Percentiles rank a stretch among this genome's conserved stretches.
These are phyloP conservation scores for Macropis europaea DNA, from an alignment of 2,888 invertebrate genomes.

Conservation along the genomic window DNA sequence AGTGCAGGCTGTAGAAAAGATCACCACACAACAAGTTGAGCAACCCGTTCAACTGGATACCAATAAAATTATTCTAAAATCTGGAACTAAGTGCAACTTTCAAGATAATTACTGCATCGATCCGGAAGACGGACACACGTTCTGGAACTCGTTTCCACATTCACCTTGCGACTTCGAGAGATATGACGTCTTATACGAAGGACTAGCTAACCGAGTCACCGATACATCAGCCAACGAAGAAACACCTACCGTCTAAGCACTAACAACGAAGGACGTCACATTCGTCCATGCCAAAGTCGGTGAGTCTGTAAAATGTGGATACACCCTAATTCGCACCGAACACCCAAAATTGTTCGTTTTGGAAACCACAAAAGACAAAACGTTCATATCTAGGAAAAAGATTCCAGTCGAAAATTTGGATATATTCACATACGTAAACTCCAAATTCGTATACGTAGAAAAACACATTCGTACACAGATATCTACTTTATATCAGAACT, in stretches of 20 bases:
- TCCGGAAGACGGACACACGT: too few relatives aligned
- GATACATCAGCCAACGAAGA: not conserved
- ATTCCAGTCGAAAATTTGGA: too few relatives aligned
- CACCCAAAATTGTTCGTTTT: not conserved
- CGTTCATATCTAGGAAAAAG: not conserved
- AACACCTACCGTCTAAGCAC: not conserved
- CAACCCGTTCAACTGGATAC: not conserved
- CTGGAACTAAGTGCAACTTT: too few relatives aligned
- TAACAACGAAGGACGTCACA: too few relatives aligned
- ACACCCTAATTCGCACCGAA: not conserved
- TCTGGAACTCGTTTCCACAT: too few relatives aligned
- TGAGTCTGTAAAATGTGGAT: too few relatives aligned
- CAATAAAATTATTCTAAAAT: too few relatives aligned
- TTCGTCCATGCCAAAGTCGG: too few relatives aligned
- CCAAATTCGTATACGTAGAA: not conserved
- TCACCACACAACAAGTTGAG: not conserved
- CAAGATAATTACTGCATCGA: too few relatives aligned
- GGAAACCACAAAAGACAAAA: not conserved
- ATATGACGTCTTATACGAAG: not conserved
- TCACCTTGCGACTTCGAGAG: too few relatives aligned
- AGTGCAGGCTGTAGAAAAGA: not conserved
- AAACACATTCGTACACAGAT: not conserved
- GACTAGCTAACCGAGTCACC: not conserved
- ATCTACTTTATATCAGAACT: not conserved
- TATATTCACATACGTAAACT: not conserved